phyloP scores from a whole-genome alignment of 1,140 invertebrate genomes.

The Augochlora pura region DNA sequence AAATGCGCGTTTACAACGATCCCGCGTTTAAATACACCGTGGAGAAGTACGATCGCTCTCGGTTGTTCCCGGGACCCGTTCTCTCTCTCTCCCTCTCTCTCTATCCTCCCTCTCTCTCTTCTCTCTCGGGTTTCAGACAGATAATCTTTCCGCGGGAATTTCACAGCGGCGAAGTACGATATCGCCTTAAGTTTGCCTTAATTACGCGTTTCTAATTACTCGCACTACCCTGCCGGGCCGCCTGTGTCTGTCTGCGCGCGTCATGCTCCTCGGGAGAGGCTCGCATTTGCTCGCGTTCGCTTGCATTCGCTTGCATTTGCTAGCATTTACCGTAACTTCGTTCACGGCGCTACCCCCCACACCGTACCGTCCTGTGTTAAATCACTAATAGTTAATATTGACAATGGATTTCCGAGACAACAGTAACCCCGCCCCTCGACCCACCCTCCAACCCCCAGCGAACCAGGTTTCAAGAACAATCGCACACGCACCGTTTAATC shows the following conservation, averaged over 20 bases:
- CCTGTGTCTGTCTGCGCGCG: background rate
- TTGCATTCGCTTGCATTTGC: slow-evolving; percentile 20
- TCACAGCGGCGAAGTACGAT: slow-evolving; percentile 17
- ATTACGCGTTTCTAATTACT: slow-evolving; percentile 46
- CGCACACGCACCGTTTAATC: no score
- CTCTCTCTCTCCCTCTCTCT: no score
- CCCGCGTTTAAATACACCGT: slow-evolving; percentile 5
- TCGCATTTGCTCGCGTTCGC: slow-evolving; percentile 16
- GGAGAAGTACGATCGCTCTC: background rate
- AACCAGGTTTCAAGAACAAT: no score
- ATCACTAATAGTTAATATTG: slow-evolving; percentile 6
- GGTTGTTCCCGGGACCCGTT: background rate
- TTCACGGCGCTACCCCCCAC: background rate
- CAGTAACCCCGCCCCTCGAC: no score
- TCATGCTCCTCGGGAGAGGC: background rate
- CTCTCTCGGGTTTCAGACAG: background rate
- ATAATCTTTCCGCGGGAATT: slow-evolving; percentile 18
- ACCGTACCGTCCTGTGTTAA: background rate
- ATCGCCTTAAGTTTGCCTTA: slow-evolving; percentile 35
- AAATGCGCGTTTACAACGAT: slow-evolving; percentile 5
- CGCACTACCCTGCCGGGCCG: background rate
- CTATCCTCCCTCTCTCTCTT: no score
- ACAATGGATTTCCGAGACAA: background rate
- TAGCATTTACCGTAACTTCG: slow-evolving; percentile 20
- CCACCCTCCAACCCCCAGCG: no score